These are phyloP conservation scores for Sylvia borin DNA, from an alignment of 2,797 vertebrate genomes.

Conservation along the genomic window DNA sequence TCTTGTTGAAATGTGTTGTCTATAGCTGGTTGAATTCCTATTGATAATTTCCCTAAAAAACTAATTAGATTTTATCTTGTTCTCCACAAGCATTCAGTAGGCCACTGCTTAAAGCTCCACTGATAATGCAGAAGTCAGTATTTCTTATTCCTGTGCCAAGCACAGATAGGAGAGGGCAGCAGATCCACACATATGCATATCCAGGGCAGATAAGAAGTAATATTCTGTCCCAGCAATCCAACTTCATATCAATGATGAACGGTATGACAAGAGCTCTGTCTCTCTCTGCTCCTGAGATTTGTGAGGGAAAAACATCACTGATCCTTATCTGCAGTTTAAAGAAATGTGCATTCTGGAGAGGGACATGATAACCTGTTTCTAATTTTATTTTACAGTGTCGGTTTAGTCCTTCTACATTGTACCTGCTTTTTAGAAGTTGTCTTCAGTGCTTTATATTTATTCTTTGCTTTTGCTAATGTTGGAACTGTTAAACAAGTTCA, in stretches of 20 bases:
- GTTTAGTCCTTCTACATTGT: not conserved
- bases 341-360: not conserved
- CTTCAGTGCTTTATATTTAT: not conserved
- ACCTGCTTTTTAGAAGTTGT: not conserved
- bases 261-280: not conserved
- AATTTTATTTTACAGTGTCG: not conserved
- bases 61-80: not conserved
- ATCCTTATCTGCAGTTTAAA: not conserved
- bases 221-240: not conserved
- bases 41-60: not conserved
- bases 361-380: not conserved
- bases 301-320: not conserved
- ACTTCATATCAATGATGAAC: accelerated
- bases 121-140: not conserved
- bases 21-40: not conserved
- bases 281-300: not conserved
- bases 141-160: not conserved
- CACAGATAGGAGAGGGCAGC: not conserved
- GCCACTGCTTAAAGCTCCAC: not conserved
- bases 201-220: not conserved
- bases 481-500: not conserved
- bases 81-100: not conserved
- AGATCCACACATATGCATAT: not conserved
- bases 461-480: not conserved
- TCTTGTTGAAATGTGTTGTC: not conserved